Evolutionary conservation across 2,113 vertebrate species (phyloP).

Genomic region (Planiliza haematocheilus): DNA sequence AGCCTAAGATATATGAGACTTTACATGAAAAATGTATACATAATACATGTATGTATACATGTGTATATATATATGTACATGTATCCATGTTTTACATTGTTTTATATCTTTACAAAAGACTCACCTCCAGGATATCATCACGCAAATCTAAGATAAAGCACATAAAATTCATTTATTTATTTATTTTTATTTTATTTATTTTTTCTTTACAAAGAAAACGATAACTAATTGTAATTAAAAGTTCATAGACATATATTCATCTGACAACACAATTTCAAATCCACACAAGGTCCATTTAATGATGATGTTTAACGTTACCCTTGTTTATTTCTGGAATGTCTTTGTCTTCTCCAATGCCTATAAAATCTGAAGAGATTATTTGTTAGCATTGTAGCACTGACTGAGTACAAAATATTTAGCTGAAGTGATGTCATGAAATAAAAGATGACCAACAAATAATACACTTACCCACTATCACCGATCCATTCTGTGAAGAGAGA

Average conservation of each 20-base stretch:
- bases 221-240: too few species aligned
- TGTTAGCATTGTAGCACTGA: background rate
- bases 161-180: too few species aligned
- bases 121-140: conserved; percentile 59
- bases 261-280: too few species aligned
- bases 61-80: too few species aligned
- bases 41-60: too few species aligned
- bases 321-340: conserved; percentile 42
- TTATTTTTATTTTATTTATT: too few species aligned
- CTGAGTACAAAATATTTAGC: background rate
- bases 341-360: conserved; percentile 5
- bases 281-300: too few species aligned
- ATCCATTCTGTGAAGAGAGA: conserved; percentile 10
- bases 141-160: background rate
- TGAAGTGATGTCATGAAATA: background rate
- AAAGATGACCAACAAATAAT: background rate
- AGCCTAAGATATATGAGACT: background rate
- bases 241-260: too few species aligned
- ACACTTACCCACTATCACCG: conserved; percentile 8
- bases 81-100: too few species aligned
- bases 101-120: background rate
- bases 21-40: too few species aligned
- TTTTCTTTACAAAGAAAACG: too few species aligned
- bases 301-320: background rate
- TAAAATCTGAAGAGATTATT: conserved; percentile 9